Evolutionary conservation across 2,888 invertebrate genomes (phyloP), one percentile per base, ranked within the genome.

Genomic region (Caradrina clavipalpis): DNA sequence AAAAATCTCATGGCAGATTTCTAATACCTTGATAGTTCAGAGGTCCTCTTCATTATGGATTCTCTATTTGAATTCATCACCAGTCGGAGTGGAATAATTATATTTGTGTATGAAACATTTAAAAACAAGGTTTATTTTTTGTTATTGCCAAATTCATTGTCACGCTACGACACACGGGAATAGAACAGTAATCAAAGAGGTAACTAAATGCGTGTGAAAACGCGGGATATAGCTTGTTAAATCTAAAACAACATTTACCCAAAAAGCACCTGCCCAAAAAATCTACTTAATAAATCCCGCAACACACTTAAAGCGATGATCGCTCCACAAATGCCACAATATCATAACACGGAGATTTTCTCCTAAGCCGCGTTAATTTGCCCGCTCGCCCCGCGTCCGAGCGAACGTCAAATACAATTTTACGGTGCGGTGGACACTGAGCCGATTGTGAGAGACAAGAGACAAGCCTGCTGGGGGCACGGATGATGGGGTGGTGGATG

Each of bases 321-420:
- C 92, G 69, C 57, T 10, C 84, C 82, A 79, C 88, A 67, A 77
- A 77, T 55, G 51, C 78, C 78, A 88, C 88, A 87, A 89, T 86
- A 91, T 93, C 93, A 94, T 93, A 94, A 94, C 94, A 95, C 94
- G 92, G 94, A 91, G 94, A 92, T 94, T 93, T 93, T 90, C 91
- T 91, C 92, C 90, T 94, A 95, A 94, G 94, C 94, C 88, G 88
- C 87, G 93, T 92, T 95, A 94, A 95, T 94, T 93, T 92, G 76
- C 69, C 78, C 76, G 84, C 81, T 80, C 76, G 78, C 78, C 78
- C 81, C 83, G 81, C 87, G 88, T 88, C 89, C 92, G 91, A 89
- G 90, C 90, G 92, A 90, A 91, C 95, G 96, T 94, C 96, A 94
- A 95, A 96, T 92, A 95, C 95, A 96, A 96, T 96, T 96, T 96